These are phyloP conservation scores for Seriola dumerili DNA, from an alignment of 2,113 vertebrate genomes.

Conservation along the genomic window DNA sequence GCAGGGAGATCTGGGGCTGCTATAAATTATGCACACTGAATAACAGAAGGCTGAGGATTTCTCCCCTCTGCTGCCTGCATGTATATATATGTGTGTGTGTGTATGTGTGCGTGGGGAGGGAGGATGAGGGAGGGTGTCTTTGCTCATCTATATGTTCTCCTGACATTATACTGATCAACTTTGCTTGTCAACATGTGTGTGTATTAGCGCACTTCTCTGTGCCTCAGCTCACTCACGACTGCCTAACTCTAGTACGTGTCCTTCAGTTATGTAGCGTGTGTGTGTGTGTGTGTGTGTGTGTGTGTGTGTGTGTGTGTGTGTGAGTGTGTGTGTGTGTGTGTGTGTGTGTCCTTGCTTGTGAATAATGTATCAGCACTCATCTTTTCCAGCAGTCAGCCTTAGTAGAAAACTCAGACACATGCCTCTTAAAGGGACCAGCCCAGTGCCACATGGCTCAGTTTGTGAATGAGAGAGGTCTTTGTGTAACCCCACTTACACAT, in stretches of 20 bases:
- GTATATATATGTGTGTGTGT: conserved; percentile 19
- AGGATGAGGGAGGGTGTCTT: conserved; percentile 33
- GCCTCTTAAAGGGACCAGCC: conserved; percentile 71
- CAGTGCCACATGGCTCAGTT: conserved; percentile 69
- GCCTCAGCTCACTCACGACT: conserved; percentile 28
- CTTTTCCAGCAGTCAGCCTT: conserved; percentile 72
- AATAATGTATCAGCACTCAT: conserved; percentile 79
- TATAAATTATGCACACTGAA: conserved; percentile 85
- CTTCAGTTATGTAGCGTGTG: conserved; percentile 58
- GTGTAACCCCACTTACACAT: conserved; percentile 25
- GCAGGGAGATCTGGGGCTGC: conserved; percentile 82
- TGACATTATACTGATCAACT: conserved; percentile 56
- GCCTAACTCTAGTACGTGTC: conserved; percentile 57
- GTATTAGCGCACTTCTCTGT: conserved; percentile 23
- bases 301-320: conserved; percentile 40
- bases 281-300: conserved; percentile 37
- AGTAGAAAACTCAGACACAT: conserved; percentile 70
- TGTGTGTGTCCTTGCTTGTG: conserved; percentile 68
- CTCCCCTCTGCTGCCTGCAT: conserved; percentile 65
- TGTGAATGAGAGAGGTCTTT: conserved; percentile 72
- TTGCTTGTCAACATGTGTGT: conserved; percentile 14
- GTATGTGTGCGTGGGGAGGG: not conserved
- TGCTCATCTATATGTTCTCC: conserved; percentile 14
- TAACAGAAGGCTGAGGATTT: conserved; percentile 82
- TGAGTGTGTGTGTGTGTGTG: conserved; percentile 46